A percentile compares a stretch with the other conserved stretches of the same genome.
These are phyloP conservation scores for Neopipo cinnamomea DNA, from an alignment of 2,113 vertebrate species.

Conservation along the genomic window DNA sequence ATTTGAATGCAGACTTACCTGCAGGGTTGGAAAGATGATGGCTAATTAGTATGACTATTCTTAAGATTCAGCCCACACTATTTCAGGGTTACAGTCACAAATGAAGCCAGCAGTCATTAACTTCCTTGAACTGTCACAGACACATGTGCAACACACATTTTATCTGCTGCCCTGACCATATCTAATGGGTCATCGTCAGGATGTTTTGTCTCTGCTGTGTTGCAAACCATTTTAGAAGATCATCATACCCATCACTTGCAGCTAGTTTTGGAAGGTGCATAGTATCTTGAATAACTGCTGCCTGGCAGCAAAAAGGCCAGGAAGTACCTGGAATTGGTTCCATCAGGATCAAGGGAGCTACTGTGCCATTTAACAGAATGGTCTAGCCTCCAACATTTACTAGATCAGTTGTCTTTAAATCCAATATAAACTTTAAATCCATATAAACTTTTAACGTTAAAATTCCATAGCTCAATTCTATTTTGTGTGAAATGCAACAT, in stretches of 20 bases:
- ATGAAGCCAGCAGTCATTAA: background rate
- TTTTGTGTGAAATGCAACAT: background rate
- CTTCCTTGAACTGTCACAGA: background rate
- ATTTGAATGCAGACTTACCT: background rate
- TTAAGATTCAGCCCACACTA: background rate
- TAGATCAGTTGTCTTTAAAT: background rate
- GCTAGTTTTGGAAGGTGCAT: background rate
- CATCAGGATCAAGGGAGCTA: background rate
- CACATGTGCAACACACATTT: background rate
- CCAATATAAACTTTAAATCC: background rate
- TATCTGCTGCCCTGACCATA: background rate
- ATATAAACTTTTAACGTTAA: background rate
- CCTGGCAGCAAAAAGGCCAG: background rate
- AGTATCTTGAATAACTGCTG: background rate
- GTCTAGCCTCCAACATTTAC: background rate
- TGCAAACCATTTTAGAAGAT: background rate
- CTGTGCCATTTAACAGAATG: background rate
- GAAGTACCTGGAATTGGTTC: background rate
- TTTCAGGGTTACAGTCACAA: background rate
- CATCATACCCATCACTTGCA: background rate
- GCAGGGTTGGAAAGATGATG: background rate
- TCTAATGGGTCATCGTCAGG: background rate
- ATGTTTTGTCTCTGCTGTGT: background rate
- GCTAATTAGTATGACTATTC: background rate
- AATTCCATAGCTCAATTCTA: background rate